A percentile compares a stretch with the other conserved stretches of the same genome.
phyloP scores from a whole-genome alignment of 2,113 vertebrate species.

The Taxidea taxus region DNA sequence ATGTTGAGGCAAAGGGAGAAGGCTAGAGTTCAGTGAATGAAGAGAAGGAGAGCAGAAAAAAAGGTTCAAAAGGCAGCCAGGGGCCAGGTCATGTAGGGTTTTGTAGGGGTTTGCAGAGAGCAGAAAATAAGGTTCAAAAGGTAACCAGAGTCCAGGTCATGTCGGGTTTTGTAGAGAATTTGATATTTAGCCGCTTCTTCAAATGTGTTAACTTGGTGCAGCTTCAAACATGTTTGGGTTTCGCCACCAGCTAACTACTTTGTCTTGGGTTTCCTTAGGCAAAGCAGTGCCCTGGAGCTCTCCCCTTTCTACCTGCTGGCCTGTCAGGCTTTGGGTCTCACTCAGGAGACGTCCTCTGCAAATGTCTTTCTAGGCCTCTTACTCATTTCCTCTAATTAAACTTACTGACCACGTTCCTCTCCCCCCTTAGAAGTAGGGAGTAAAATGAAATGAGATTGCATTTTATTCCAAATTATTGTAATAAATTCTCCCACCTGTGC shows the following conservation, averaged over 20 bases:
- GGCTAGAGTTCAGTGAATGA: background rate
- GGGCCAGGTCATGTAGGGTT: background rate
- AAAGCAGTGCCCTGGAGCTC: background rate
- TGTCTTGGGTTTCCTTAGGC: background rate
- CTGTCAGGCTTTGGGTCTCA: background rate
- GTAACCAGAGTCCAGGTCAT: background rate
- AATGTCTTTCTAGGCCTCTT: background rate
- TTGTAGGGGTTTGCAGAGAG: background rate
- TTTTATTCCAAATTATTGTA: background rate
- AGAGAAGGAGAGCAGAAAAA: background rate
- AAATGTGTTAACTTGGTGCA: background rate
- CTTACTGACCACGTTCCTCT: background rate
- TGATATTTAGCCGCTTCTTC: background rate
- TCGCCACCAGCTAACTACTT: background rate
- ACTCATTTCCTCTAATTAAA: background rate
- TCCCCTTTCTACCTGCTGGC: background rate
- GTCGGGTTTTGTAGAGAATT: background rate
- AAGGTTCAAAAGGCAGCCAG: background rate
- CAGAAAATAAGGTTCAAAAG: background rate
- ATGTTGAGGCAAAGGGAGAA: background rate
- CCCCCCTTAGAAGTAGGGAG: background rate
- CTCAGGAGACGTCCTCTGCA: background rate
- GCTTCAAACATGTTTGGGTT: background rate
- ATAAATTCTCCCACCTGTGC: background rate
- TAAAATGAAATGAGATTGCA: background rate